Evolutionary conservation across 2,113 vertebrate species (phyloP).

Genomic region (Dicerorhinus sumatrensis): DNA sequence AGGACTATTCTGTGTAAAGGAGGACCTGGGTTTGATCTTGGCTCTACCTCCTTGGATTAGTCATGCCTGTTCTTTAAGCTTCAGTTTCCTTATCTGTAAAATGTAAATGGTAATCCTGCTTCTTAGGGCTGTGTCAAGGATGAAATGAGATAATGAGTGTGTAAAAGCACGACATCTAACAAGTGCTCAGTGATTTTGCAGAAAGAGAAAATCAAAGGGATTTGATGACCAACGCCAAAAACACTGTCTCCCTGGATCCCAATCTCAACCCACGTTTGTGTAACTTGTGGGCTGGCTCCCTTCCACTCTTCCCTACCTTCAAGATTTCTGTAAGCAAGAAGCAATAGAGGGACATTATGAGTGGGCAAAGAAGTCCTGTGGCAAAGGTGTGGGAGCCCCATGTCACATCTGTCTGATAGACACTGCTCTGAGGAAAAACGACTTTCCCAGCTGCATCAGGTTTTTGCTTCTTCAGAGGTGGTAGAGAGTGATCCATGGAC

Average conservation of each 20-base stretch:
- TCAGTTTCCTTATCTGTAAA: not conserved
- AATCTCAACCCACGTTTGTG: not conserved
- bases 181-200: not conserved
- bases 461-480: not conserved
- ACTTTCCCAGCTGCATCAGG: not conserved
- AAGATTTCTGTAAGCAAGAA: not conserved
- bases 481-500: too few species aligned
- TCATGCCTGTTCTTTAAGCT: not conserved
- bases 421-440: not conserved
- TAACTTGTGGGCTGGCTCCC: not conserved
- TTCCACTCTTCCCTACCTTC: not conserved
- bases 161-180: not conserved
- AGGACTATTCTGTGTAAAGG: not conserved
- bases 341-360: not conserved
- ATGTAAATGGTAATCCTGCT: not conserved
- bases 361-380: not conserved
- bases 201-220: slow-evolving; percentile 15
- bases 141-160: not conserved
- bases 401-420: not conserved
- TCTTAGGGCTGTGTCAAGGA: not conserved
- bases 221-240: not conserved
- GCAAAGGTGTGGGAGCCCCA: not conserved
- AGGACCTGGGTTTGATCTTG: not conserved
- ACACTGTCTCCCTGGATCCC: not conserved
- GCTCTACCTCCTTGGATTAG: not conserved